Conservation (phyloP, 2,113 vertebrate genomes). For the Clupea harengus region DNA sequence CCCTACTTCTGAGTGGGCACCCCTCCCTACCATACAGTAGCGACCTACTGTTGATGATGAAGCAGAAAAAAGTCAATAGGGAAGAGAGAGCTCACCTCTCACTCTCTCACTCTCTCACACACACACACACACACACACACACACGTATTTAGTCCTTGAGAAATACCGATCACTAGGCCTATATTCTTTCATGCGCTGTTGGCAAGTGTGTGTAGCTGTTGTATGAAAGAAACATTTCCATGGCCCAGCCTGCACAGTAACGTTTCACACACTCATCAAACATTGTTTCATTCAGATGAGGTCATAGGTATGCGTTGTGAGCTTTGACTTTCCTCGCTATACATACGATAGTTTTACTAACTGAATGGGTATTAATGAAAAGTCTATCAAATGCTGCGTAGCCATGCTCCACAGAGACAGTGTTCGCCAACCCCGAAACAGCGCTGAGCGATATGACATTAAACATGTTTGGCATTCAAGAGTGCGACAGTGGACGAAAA, state of each 20-base stretch:
- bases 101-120: neutral
- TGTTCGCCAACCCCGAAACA: neutral
- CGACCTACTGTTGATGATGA: slow-evolving; percentile 13
- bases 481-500: neutral
- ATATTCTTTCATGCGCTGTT: no score
- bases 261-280: no score
- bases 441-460: neutral
- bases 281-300: neutral
- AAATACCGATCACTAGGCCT: neutral
- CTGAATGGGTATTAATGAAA: neutral
- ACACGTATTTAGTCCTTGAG: neutral
- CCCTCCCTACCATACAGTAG: slow-evolving; percentile 2
- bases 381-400: neutral
- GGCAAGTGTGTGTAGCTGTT: no score
- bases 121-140: neutral
- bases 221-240: neutral
- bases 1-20: slow-evolving; percentile 1
- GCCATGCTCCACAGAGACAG: neutral
- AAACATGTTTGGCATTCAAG: neutral
- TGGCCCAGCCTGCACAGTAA: neutral
- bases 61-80: slow-evolving; percentile 8
- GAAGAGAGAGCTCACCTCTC: neutral
- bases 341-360: neutral
- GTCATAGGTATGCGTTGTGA: neutral
- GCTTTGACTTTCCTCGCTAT: neutral